These are phyloP conservation scores for Eupithecia subfuscata DNA, from an alignment of 2,888 invertebrate species.

Conservation along the genomic window DNA sequence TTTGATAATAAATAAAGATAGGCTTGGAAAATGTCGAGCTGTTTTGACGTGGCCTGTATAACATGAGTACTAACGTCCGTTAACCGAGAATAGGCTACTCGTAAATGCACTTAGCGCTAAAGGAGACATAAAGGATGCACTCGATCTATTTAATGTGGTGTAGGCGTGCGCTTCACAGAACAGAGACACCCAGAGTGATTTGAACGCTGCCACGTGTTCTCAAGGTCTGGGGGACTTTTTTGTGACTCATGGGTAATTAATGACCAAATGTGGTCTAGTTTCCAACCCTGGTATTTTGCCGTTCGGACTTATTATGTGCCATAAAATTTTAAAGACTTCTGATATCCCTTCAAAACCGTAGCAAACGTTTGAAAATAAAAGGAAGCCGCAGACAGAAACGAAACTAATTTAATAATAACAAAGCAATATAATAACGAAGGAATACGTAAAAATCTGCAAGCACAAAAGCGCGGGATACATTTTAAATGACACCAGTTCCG, in stretches of 20 bases:
- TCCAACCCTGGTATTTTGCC: conserved; percentile 23
- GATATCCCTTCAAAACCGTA: conserved; percentile 4
- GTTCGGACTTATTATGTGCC: conserved; percentile 23
- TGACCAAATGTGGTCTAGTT: conserved; percentile 41
- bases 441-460: conserved; percentile 20
- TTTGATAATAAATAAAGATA: conserved; percentile 53
- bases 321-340: conserved; percentile 21
- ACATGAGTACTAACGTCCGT: conserved; percentile 23
- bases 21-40: conserved; percentile 13
- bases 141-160: conserved; percentile 74
- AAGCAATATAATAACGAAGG: conserved; percentile 1
- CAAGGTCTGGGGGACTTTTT: conserved; percentile 45
- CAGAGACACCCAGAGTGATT: conserved; percentile 36
- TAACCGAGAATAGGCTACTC: conserved; percentile 65
- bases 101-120: conserved; percentile 79
- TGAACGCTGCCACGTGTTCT: conserved; percentile 48
- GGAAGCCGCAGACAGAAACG: not conserved
- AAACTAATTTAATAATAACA: not conserved
- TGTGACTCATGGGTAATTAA: conserved; percentile 43
- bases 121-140: conserved; percentile 77
- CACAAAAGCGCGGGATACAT: conserved; percentile 45
- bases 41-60: conserved; percentile 23
- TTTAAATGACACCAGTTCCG: conserved; percentile 54
- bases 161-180: conserved; percentile 58
- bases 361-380: not conserved